phyloP scores from a whole-genome alignment of 2,113 vertebrate species.

The Ictidomys tridecemlineatus region DNA sequence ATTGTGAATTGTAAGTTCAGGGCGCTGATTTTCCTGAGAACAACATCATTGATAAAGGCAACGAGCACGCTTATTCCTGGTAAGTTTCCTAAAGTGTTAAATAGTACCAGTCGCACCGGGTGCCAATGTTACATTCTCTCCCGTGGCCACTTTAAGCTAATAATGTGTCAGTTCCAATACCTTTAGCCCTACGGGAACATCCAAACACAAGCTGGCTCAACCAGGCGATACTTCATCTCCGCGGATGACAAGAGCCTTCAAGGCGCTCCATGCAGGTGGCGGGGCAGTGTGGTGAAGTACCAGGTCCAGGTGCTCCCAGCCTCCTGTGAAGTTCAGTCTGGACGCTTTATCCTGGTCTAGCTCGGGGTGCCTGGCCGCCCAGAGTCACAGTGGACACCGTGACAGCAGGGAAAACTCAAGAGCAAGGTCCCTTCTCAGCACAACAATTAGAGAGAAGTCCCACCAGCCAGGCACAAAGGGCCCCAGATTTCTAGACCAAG shows the following conservation, averaged over 20 bases:
- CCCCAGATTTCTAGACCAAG: neutral
- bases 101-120: neutral
- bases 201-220: neutral
- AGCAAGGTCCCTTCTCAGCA: neutral
- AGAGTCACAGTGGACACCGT: neutral
- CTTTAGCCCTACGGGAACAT: neutral
- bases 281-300: rapidly evolving
- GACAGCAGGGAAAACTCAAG: neutral
- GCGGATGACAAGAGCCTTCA: neutral
- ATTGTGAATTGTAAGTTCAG: neutral
- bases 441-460: neutral
- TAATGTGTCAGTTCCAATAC: neutral
- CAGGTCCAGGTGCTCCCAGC: rapidly evolving
- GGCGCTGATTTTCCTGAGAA: neutral
- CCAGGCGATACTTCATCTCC: neutral
- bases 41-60: neutral
- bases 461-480: too few species aligned
- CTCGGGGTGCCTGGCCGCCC: rapidly evolving
- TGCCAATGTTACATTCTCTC: too few species aligned
- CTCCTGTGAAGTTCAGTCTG: rapidly evolving
- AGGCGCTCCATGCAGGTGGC: rapidly evolving
- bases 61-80: neutral
- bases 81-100: neutral
- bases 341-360: neutral
- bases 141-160: neutral